These are phyloP conservation scores for Asarcornis scutulata DNA, from an alignment of 2,113 vertebrate genomes.

Conservation along the genomic window DNA sequence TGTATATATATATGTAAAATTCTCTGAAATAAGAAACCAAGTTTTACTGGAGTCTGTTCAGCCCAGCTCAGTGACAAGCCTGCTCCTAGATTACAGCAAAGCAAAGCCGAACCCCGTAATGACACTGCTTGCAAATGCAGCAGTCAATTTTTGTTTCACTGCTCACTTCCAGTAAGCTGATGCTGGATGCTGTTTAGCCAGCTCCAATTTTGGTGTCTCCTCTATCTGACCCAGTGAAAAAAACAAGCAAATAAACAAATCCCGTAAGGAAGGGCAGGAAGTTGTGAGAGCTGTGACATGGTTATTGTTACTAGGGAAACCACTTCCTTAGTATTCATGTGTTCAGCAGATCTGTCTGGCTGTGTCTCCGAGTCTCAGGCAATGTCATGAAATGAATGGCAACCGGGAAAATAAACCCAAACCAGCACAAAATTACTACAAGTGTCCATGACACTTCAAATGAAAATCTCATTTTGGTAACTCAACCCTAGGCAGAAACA, in stretches of 20 bases:
- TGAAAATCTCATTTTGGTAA: background rate
- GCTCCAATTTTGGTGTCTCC: constrained; percentile 36
- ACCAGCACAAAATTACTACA: background rate
- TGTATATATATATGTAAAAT: background rate
- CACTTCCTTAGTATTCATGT: constrained; percentile 77
- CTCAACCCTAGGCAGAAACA: background rate
- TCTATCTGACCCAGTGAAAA: constrained; percentile 53
- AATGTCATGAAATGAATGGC: constrained; percentile 32
- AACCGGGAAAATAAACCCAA: constrained; percentile 30
- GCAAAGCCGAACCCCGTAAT: background rate
- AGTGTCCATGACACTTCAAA: background rate
- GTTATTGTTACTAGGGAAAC: constrained; percentile 83
- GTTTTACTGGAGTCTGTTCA: background rate
- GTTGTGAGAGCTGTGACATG: constrained; percentile 53
- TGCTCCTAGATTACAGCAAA: background rate
- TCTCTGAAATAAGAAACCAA: background rate
- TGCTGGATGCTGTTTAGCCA: constrained; percentile 9
- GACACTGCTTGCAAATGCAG: background rate
- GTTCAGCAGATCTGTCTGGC: constrained; percentile 62
- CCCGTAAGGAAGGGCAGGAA: constrained; percentile 67
- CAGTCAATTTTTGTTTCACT: background rate
- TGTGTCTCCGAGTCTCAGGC: constrained; percentile 36
- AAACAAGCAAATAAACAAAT: constrained; percentile 71
- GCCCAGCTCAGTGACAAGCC: background rate
- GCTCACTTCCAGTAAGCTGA: constrained; percentile 15